These are phyloP conservation scores for Drosophila equinoxialis DNA, from an alignment of 1,140 invertebrate genomes.

Conservation along the genomic window DNA sequence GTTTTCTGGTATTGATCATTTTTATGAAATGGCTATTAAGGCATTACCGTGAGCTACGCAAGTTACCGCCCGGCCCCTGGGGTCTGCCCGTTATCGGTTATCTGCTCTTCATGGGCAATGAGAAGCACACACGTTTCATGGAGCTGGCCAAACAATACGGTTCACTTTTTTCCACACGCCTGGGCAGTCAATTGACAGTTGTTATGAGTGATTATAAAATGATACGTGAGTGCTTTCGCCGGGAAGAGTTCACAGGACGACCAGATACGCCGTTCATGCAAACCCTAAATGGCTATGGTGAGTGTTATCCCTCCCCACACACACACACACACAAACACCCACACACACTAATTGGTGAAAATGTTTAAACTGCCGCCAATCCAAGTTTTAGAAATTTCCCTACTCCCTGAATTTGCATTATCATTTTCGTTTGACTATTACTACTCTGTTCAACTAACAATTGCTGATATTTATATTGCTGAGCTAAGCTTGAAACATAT, in stretches of 20 bases:
- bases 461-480: conserved; percentile 16
- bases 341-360: too few relatives aligned
- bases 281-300: conserved; percentile 94
- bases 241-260: conserved; percentile 92
- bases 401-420: neutral
- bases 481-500: conserved; percentile 38
- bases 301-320: conserved; percentile 67
- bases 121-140: conserved; percentile 90
- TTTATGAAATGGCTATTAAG: conserved; percentile 84
- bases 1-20: conserved; percentile 83
- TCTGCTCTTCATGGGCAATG: conserved; percentile 89
- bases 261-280: conserved; percentile 92
- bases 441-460: conserved; percentile 18
- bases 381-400: neutral
- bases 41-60: conserved; percentile 84
- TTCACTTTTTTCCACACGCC: conserved; percentile 88
- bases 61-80: conserved; percentile 92
- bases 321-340: neutral
- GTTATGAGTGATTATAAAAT: conserved; percentile 93
- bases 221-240: conserved; percentile 92
- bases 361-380: too few relatives aligned
- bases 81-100: conserved; percentile 92
- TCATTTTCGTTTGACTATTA: conserved; percentile 9
- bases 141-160: conserved; percentile 91
- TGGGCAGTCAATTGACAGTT: conserved; percentile 92